Evolutionary conservation across 2,113 vertebrate species (phyloP).

Genomic region (Sylvicapra grimmia): DNA sequence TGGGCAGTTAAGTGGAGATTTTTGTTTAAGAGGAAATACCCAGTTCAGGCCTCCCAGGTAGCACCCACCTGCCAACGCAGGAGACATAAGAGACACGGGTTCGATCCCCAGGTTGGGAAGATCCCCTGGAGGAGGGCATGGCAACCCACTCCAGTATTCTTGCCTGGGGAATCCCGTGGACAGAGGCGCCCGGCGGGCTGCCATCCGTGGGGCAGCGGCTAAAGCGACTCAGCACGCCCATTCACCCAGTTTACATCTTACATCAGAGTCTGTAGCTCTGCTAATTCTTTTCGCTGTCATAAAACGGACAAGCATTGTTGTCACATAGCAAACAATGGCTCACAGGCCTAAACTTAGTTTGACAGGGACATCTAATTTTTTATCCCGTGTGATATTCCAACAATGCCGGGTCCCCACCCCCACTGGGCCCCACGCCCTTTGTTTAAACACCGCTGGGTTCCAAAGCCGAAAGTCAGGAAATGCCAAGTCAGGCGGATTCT

Average conservation of each 20-base stretch:
- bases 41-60: neutral
- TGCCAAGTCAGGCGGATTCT: neutral
- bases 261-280: fast-evolving
- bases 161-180: neutral
- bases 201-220: fast-evolving
- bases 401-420: neutral
- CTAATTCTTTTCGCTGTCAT: fast-evolving
- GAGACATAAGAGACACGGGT: neutral
- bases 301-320: neutral
- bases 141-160: neutral
- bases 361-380: neutral
- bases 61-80: neutral
- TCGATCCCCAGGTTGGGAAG: neutral
- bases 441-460: neutral
- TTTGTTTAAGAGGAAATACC: neutral
- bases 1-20: neutral
- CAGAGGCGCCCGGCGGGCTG: neutral
- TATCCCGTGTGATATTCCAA: neutral
- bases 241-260: neutral
- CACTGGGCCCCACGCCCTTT: neutral
- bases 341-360: neutral
- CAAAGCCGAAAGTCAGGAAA: neutral
- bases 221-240: neutral
- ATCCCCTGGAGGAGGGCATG: neutral
- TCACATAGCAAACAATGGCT: neutral